Evolutionary conservation across 2,888 invertebrate species (phyloP), one percentile per base, ranked within the genome.

Genomic region (Alloscopus bannaensis): DNA sequence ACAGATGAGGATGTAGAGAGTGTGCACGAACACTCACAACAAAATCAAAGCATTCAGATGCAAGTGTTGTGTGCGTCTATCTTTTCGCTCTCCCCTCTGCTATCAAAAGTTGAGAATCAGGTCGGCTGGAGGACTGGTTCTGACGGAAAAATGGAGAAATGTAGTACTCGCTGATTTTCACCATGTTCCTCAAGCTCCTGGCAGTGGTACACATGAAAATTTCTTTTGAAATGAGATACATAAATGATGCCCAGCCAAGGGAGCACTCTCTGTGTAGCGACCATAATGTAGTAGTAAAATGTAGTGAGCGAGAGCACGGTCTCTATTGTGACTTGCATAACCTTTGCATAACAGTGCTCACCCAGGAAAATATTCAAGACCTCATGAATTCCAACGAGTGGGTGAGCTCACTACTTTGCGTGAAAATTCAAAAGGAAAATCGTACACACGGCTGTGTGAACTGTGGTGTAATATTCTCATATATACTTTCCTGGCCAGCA

Each of bases 341-440:
- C n/a, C n/a, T n/a, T n/a, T n/a, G n/a, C n/a, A n/a, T n/a, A 31
- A 57, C 18, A 55, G 20, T 55, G 55, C 24, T 47, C n/a, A n/a
- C 11, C 18, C 8, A 57, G 18, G 26, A 55, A 60, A 59, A 22
- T 40, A 60, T 60, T 22, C 40, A 4, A 40, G 20, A n/a, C 11
- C 64, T 47, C 47, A 64, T 65, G 73, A 73, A 73, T 65, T 31
- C 40, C 64, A 64, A 55, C 65, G 18, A 60, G 36, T 26, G 66
- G 65, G 55, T 73, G 66, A 47, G 73, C 66, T 42, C 45, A 57
- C 45, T 69, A 13, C 28, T 20, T 29, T 64, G 4, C 52, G 20
- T 52, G 65, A 16, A 28, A 6, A 36, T 36, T 36, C n/a, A n/a
- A n/a, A n/a, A n/a, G n/a, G n/a, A n/a, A n/a, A n/a, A n/a, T n/a